A percentile compares a stretch with the other conserved stretches of the same genome.
phyloP scores from a whole-genome alignment of 2,888 invertebrate species.

The Nudaria mundana region DNA sequence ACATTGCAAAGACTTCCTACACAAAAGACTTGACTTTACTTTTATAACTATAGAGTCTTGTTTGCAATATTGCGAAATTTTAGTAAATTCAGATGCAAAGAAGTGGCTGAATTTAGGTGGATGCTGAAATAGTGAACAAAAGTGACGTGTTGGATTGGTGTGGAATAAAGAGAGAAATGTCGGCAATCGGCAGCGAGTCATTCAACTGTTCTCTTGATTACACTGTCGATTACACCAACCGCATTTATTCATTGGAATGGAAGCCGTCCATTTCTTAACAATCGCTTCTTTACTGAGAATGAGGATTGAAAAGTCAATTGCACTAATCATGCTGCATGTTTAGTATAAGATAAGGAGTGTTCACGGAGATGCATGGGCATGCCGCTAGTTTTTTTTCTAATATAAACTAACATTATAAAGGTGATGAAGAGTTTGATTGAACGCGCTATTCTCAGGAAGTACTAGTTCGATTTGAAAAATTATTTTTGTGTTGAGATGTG shows the following conservation, averaged over 20 bases:
- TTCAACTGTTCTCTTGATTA: conserved; percentile 25
- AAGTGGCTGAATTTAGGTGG: conserved; percentile 75
- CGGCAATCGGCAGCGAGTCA: conserved; percentile 32
- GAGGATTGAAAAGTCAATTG: no score
- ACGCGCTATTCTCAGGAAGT: no score
- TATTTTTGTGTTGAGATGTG: no score
- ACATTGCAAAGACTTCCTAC: conserved; percentile 52
- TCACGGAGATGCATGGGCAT: no score
- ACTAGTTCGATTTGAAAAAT: no score
- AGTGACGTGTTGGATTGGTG: conserved; percentile 59
- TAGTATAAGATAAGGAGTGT: no score
- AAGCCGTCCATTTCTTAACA: neutral
- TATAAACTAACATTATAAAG: no score
- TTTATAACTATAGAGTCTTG: conserved; percentile 18
- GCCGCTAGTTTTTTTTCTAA: no score
- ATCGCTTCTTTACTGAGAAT: no score
- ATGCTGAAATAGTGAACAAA: conserved; percentile 76
- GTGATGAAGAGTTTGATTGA: no score
- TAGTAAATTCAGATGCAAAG: conserved; percentile 67
- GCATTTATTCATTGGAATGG: conserved; percentile 12
- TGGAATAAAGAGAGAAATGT: conserved; percentile 33
- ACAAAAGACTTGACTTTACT: conserved; percentile 23
- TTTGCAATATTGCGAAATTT: conserved; percentile 29
- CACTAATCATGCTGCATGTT: no score
- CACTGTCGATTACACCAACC: conserved; percentile 21